Conservation (phyloP, 2,113 vertebrate genomes). For the Aegithalos caudatus region DNA sequence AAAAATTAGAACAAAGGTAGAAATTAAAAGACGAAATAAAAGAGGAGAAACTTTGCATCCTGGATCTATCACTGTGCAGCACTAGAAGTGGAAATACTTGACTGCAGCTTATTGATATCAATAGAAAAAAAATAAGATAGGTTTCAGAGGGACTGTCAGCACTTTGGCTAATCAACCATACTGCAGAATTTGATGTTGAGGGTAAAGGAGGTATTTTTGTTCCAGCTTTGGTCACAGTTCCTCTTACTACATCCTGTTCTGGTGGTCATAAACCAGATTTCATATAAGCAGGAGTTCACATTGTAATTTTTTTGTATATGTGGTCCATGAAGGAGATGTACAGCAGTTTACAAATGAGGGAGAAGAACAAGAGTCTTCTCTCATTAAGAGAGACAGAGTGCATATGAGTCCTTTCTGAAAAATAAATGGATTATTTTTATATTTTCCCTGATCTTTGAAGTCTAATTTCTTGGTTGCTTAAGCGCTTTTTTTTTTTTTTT, state of each 20-base stretch:
- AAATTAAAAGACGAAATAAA: background rate
- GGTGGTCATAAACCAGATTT: background rate
- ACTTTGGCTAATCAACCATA: background rate
- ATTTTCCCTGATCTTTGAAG: background rate
- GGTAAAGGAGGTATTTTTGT: background rate
- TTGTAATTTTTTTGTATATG: background rate
- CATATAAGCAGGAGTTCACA: background rate
- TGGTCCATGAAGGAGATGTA: background rate
- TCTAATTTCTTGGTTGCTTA: background rate
- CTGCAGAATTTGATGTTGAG: background rate
- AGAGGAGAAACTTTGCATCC: background rate
- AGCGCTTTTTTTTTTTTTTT: background rate
- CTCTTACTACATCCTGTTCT: background rate
- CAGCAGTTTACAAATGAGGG: background rate
- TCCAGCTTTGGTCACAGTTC: background rate
- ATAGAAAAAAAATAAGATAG: background rate
- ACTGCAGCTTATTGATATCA: background rate
- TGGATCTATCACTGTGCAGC: background rate
- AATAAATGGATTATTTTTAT: background rate
- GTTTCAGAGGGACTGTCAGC: background rate
- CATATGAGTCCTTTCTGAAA: background rate
- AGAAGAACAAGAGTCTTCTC: background rate
- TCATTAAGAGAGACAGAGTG: background rate
- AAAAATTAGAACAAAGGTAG: background rate
- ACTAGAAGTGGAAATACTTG: background rate